phyloP scores from a whole-genome alignment of 2,113 vertebrate genomes.

The Petromus typicus region DNA sequence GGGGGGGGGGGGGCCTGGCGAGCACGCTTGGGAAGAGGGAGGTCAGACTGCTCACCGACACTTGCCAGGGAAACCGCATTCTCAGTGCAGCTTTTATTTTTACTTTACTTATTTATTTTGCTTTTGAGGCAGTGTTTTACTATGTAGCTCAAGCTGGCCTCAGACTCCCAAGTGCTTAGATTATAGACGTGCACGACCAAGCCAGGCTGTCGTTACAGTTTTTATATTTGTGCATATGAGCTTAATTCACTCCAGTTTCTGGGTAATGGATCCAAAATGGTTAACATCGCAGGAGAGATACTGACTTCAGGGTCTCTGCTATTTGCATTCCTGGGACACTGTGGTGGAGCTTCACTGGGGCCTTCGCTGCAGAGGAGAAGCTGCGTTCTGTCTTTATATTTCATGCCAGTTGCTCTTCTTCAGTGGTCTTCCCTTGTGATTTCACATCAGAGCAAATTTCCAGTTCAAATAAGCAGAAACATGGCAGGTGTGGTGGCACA shows the following conservation, averaged over 20 bases:
- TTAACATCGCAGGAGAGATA: neutral
- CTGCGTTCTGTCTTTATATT: neutral
- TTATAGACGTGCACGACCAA: neutral
- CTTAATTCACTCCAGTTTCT: neutral
- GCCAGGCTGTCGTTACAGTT: neutral
- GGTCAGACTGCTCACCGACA: neutral
- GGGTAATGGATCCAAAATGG: neutral
- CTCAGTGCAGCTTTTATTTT: neutral
- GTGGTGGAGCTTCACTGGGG: too few species aligned
- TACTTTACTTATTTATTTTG: neutral
- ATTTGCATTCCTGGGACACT: neutral
- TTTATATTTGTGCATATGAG: neutral
- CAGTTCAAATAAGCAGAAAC: neutral
- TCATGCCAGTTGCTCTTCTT: neutral
- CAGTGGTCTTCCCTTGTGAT: neutral
- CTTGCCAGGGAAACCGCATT: neutral
- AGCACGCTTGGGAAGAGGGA: neutral
- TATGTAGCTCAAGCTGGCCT: neutral
- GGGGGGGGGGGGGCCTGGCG: neutral
- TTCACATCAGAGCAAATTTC: neutral
- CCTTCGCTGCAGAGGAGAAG: neutral
- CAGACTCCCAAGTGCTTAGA: neutral
- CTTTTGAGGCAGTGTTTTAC: neutral
- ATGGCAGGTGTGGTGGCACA: neutral
- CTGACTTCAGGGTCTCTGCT: neutral